A percentile compares a stretch with the other conserved stretches of the same genome.
Evolutionary conservation across 2,888 invertebrate genomes (phyloP).

Genomic region (Pegoplata infirma): DNA sequence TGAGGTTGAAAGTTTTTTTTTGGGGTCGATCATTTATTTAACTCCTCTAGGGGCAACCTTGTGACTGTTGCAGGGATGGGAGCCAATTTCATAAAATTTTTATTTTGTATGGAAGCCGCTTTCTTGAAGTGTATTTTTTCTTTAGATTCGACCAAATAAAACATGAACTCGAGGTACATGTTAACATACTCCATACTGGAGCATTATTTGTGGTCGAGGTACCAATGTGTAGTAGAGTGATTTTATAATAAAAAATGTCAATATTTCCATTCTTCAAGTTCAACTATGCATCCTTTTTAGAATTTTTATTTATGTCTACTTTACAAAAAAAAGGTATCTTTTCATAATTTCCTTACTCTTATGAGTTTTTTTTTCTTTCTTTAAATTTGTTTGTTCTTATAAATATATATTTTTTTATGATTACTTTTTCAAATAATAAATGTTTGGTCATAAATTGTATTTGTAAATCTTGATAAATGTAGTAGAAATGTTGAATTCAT

Average conservation of each 20-base stretch:
- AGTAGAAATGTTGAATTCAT: slow-evolving; percentile 47
- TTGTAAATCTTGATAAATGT: slow-evolving; percentile 62
- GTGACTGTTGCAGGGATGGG: too few relatives aligned
- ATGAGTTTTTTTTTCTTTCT: not conserved
- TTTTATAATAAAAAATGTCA: slow-evolving; percentile 13
- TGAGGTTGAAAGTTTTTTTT: too few relatives aligned
- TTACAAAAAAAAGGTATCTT: slow-evolving; percentile 43
- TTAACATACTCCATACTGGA: too few relatives aligned
- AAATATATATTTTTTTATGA: slow-evolving; percentile 29
- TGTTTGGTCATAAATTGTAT: slow-evolving; percentile 58
- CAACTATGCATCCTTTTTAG: not conserved
- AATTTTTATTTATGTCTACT: slow-evolving; percentile 22
- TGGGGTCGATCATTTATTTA: too few relatives aligned
- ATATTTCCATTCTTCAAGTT: not conserved
- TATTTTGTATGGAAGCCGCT: too few relatives aligned
- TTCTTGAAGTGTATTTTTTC: too few relatives aligned
- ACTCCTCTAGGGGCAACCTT: too few relatives aligned
- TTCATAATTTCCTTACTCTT: slow-evolving; percentile 36
- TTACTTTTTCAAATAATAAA: slow-evolving; percentile 52
- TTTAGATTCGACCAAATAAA: too few relatives aligned
- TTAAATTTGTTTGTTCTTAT: not conserved
- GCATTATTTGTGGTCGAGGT: too few relatives aligned
- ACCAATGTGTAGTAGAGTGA: too few relatives aligned
- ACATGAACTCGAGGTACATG: too few relatives aligned
- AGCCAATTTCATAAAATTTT: too few relatives aligned